Percentiles rank a stretch among this genome's conserved stretches.
Conservation (phyloP, 2,888 invertebrate species). For the Therioaphis trifolii region DNA sequence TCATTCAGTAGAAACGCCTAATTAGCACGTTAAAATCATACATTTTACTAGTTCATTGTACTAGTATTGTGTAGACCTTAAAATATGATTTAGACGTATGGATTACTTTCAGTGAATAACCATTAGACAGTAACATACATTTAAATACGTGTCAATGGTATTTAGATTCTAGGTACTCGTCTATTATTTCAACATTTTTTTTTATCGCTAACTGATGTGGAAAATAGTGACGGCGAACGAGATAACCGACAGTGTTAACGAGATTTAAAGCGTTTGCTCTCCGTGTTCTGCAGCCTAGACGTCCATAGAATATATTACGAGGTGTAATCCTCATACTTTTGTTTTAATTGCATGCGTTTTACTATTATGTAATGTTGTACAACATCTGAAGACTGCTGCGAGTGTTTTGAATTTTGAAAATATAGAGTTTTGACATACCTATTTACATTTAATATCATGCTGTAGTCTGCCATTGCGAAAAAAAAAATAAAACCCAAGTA, state of each 20-base stretch:
- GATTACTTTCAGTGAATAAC: neutral
- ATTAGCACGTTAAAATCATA: neutral
- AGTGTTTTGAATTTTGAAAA: slow-evolving; percentile 47
- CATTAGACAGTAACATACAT: neutral
- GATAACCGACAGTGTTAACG: neutral
- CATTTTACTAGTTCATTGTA: neutral
- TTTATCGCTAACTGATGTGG: neutral
- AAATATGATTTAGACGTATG: too few relatives aligned
- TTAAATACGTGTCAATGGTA: neutral
- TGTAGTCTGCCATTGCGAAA: slow-evolving; percentile 17
- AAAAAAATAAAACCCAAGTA: neutral
- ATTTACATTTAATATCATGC: neutral
- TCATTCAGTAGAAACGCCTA: neutral
- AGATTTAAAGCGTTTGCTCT: slow-evolving; percentile 21
- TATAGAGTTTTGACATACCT: slow-evolving; percentile 38
- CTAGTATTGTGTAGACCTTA: too few relatives aligned
- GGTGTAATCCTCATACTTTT: slow-evolving; percentile 28
- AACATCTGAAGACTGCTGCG: slow-evolving; percentile 35
- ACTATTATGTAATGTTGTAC: neutral
- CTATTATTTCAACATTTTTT: neutral
- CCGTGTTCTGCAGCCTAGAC: slow-evolving; percentile 19
- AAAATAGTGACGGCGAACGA: neutral
- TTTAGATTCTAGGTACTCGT: neutral
- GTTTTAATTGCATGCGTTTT: slow-evolving; percentile 49
- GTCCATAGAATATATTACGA: neutral